These are phyloP conservation scores for Microcebus jonahi DNA, from an alignment of 2,113 vertebrate genomes.

Conservation along the genomic window DNA sequence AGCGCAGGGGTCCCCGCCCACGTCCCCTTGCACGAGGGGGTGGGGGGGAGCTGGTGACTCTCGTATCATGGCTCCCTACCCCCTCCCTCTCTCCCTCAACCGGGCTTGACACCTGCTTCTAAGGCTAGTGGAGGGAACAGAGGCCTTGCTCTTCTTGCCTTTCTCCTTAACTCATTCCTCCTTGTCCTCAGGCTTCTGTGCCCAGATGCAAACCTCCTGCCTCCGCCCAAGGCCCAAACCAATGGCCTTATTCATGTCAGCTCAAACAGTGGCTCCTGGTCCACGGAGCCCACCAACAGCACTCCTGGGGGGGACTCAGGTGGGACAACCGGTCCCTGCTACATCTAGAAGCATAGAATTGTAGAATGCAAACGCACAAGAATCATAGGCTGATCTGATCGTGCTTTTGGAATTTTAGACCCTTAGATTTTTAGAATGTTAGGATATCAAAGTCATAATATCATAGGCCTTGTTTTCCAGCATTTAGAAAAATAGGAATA, in stretches of 20 bases:
- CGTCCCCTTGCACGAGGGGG: accelerated
- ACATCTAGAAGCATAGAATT: neutral
- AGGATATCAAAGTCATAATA: neutral
- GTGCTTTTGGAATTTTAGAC: neutral
- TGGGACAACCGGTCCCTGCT: neutral
- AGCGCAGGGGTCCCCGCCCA: accelerated
- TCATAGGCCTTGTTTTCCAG: neutral
- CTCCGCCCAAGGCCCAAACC: neutral
- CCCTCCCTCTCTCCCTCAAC: neutral
- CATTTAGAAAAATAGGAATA: neutral
- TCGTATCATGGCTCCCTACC: no score
- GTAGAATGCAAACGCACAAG: neutral
- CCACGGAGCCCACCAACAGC: neutral
- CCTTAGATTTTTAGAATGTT: neutral
- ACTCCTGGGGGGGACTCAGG: neutral
- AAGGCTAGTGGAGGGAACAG: neutral
- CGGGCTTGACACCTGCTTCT: neutral
- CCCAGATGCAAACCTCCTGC: neutral
- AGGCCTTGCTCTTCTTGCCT: neutral
- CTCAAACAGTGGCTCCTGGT: neutral
- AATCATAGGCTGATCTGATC: neutral
- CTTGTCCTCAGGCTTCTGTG: neutral
- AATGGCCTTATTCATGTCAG: neutral
- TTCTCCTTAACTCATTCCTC: neutral
- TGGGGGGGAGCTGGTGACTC: neutral